phyloP scores from a whole-genome alignment of 2,113 vertebrate species.

The Oreocharis arfaki region DNA sequence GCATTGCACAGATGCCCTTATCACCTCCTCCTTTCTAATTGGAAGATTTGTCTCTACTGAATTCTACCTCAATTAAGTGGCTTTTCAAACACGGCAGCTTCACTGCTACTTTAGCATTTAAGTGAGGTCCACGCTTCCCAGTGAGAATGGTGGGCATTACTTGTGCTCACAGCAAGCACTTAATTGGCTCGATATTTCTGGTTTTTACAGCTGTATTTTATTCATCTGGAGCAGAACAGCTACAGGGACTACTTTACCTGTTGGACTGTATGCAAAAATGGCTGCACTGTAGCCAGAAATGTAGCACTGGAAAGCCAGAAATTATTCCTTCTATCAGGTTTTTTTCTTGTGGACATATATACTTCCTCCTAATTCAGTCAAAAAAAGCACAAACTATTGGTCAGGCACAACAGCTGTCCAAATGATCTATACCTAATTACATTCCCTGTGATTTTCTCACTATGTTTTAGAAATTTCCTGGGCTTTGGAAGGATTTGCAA shows the following conservation, averaged over 20 bases:
- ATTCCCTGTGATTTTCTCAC: not conserved
- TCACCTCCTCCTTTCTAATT: not conserved
- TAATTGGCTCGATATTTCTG: not conserved
- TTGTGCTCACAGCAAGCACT: not conserved
- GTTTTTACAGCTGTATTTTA: not conserved
- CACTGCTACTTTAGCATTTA: not conserved
- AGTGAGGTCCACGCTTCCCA: not conserved
- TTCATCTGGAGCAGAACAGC: not conserved
- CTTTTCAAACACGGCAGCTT: not conserved
- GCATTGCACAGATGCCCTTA: not conserved
- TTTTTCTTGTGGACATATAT: slow-evolving; percentile 54
- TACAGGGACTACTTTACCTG: slow-evolving; percentile 54
- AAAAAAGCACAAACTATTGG: not conserved
- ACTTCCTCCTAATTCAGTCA: slow-evolving; percentile 59
- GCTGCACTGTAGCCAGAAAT: slow-evolving; percentile 71
- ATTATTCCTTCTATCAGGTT: slow-evolving; percentile 64
- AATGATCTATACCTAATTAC: not conserved
- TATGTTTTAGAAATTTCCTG: not conserved
- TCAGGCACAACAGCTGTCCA: not conserved
- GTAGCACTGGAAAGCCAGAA: slow-evolving; percentile 37
- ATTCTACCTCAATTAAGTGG: not conserved
- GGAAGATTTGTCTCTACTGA: not conserved
- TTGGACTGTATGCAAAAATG: slow-evolving; percentile 64
- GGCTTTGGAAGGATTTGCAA: not conserved
- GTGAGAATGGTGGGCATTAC: not conserved